A percentile compares a stretch with the other conserved stretches of the same genome.
Evolutionary conservation across 2,113 vertebrate species (phyloP).

Genomic region (Brachypteracias leptosomus): DNA sequence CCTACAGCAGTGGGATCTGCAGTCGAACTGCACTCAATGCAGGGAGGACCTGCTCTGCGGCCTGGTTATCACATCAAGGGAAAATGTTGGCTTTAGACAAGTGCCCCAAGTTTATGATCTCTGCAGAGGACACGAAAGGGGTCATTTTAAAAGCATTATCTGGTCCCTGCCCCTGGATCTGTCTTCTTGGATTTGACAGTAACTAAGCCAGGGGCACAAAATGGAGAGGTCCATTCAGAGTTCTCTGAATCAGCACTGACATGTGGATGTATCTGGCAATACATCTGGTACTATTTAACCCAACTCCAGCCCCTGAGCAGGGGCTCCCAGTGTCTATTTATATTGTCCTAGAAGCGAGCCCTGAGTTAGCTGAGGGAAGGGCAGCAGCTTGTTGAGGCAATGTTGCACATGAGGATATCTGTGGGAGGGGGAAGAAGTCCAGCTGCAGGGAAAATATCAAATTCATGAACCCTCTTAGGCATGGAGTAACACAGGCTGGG

Average conservation of each 20-base stretch:
- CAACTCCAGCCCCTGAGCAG: not conserved
- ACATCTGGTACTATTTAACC: not conserved
- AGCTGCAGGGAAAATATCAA: not conserved
- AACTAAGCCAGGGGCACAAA: not conserved
- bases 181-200: not conserved
- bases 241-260: not conserved
- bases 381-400: not conserved
- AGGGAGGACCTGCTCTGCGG: not conserved
- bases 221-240: fast-evolving
- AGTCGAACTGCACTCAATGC: fast-evolving
- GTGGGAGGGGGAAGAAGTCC: not conserved
- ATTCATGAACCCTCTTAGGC: fast-evolving
- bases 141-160: not conserved
- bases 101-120: not conserved
- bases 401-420: not conserved
- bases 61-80: not conserved
- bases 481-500: not conserved
- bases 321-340: not conserved
- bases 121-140: not conserved
- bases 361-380: not conserved
- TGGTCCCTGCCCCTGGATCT: not conserved
- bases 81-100: not conserved
- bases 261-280: not conserved
- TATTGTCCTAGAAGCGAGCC: not conserved
- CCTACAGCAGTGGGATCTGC: not conserved